Conservation (phyloP, 2,888 invertebrate species). For the Hirtodrosophila alboralis region DNA sequence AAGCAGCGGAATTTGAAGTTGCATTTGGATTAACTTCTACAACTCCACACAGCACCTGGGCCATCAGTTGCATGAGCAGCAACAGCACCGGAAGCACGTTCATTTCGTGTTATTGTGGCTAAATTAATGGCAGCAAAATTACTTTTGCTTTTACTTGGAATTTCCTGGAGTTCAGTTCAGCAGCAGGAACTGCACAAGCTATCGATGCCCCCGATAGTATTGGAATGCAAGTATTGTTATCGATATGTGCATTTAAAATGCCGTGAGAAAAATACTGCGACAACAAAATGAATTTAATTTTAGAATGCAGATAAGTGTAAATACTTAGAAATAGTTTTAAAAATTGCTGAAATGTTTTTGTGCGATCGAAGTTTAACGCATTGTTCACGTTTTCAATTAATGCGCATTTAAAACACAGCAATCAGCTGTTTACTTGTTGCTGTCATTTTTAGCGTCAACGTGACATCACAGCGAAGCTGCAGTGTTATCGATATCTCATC, state of each 20-base stretch:
- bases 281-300: too few species aligned
- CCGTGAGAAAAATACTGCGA: too few species aligned
- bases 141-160: constrained; percentile 27
- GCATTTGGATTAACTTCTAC: constrained; percentile 8
- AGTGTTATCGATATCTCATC: constrained; percentile 3
- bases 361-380: too few species aligned
- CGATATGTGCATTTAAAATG: neutral
- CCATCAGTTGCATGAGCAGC: constrained; percentile 32
- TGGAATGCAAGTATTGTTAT: too few species aligned
- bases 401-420: too few species aligned
- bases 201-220: constrained; percentile 17
- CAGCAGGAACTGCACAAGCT: constrained; percentile 1
- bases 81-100: constrained; percentile 38
- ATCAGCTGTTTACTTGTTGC: neutral
- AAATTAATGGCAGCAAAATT: constrained; percentile 11
- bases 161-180: constrained; percentile 11
- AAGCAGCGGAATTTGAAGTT: neutral
- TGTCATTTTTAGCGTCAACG: neutral
- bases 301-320: too few species aligned
- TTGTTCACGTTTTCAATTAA: too few species aligned
- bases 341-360: too few species aligned
- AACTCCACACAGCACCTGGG: neutral
- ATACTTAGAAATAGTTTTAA: too few species aligned
- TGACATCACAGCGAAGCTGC: neutral
- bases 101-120: constrained; percentile 22